Evolutionary conservation across 1,140 invertebrate genomes (phyloP).

Genomic region (Lucilia sericata): DNA sequence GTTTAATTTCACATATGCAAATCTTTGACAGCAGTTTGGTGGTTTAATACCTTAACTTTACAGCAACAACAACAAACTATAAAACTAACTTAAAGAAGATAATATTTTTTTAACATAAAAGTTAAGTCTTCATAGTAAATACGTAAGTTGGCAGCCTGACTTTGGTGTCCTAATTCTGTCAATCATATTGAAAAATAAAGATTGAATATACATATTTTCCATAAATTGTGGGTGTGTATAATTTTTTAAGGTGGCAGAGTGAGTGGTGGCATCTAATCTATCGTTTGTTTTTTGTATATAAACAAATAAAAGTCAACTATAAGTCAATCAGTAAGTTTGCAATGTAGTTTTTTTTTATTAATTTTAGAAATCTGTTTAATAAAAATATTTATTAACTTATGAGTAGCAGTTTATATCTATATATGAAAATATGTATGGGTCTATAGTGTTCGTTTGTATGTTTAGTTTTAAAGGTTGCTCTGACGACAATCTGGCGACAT

Average conservation of each 20-base stretch:
- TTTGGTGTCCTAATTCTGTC: constrained; percentile 14
- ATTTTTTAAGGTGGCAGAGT: too few relatives aligned
- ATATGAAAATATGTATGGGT: neutral
- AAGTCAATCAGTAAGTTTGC: neutral
- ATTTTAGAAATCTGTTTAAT: neutral
- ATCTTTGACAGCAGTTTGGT: neutral
- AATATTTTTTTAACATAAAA: neutral
- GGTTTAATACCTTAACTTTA: neutral
- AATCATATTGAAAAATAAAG: neutral
- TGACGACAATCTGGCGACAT: neutral
- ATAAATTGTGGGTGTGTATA: neutral
- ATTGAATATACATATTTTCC: neutral
- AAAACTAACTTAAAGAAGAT: neutral
- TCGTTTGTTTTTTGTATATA: neutral
- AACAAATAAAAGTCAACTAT: neutral
- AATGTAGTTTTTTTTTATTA: too few relatives aligned
- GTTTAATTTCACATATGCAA: neutral
- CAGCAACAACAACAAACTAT: neutral
- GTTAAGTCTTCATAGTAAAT: neutral
- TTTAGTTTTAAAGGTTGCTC: neutral
- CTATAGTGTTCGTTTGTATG: neutral
- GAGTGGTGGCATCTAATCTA: neutral
- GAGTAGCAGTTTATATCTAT: neutral
- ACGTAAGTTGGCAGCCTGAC: too few relatives aligned
- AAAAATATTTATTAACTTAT: neutral